A percentile compares a stretch with the other conserved stretches of the same genome.
These are phyloP conservation scores for Deroplatys truncata DNA, from an alignment of 2,888 invertebrate genomes.

Conservation along the genomic window DNA sequence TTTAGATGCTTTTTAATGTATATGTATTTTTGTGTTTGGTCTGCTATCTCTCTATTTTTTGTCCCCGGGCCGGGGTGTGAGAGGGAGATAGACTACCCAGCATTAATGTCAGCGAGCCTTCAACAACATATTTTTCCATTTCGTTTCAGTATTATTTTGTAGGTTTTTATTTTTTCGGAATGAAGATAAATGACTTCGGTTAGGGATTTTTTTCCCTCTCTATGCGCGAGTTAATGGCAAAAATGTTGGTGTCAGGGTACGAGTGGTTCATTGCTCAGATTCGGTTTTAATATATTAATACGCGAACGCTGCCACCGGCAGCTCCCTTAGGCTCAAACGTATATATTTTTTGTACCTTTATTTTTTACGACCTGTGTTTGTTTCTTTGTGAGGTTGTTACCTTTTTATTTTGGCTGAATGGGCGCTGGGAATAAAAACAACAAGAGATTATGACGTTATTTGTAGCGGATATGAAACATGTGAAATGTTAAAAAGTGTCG, in stretches of 20 bases:
- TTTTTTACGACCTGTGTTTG: background rate
- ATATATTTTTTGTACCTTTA: background rate
- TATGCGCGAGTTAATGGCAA: background rate
- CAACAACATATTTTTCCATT: conserved; percentile 12
- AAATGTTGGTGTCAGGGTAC: background rate
- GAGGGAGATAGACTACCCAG: background rate
- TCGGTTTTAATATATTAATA: background rate
- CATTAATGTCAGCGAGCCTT: conserved; percentile 8
- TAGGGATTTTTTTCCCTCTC: background rate
- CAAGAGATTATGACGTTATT: background rate
- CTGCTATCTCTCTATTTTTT: background rate
- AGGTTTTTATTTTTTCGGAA: conserved; percentile 4
- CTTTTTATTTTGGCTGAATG: background rate
- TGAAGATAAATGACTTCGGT: conserved; percentile 8
- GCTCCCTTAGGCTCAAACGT: background rate
- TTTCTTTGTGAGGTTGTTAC: background rate
- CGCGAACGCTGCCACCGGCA: background rate
- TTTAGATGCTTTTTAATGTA: background rate
- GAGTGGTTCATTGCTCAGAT: background rate
- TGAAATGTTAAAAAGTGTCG: background rate
- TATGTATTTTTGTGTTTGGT: background rate
- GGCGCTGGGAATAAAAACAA: background rate
- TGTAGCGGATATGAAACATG: background rate
- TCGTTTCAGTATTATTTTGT: conserved; percentile 8
- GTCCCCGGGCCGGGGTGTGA: background rate